Base-by-base conservation (phyloP, 2,113 vertebrate genomes). In the Eira barbara region DNA sequence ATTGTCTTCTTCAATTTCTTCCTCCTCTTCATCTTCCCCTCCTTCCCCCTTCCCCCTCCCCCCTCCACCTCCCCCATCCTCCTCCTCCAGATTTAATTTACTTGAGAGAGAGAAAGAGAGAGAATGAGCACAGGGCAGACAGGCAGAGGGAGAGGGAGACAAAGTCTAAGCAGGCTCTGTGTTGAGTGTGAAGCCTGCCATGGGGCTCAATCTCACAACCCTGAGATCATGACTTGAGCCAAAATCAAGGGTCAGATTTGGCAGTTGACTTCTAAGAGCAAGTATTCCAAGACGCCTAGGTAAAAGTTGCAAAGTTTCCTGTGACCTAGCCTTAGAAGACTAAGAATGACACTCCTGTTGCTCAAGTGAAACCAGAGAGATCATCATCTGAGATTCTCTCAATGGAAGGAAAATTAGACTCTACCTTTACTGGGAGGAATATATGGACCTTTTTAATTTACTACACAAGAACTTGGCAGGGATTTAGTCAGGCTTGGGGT, bases 21-120 rank as follows among this genome's bases (percentile, higher is more conserved):
- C 29, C 27, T 63, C 27, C 11, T 63, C 27, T 27, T 14, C 4
- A 27, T 29, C 9, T 11, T 12, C 10, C 11, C 27, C 1, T 12
- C 2, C 3, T 23, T 27, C 4, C 25, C 10, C 0, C 59, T 27
- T 27, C 9, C 11, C 7, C 59, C 4, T 4, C 25, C 10, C 10
- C 10, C 7, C 25, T 27, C 20, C 4, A 0, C 25, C 23, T 29
- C 1, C 25, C 4, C 5, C 27, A n/a, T 31, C 12, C 61, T 31
- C 5, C 61, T 65, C 11, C 29, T 31, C 25, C 13, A 2, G 27
- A 65, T 65, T 34, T 65, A 65, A 65, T 65, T 65, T 65, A 15
- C 63, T 65, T 15, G 29, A 69, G 34, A n/a, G 29, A 65, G 34
- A n/a, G 65, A n/a, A 9, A 67, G 15, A n/a, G 17, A 69, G 34